These are phyloP conservation scores for Sebastes schlegelii DNA, from an alignment of 2,113 vertebrate species.

Conservation along the genomic window DNA sequence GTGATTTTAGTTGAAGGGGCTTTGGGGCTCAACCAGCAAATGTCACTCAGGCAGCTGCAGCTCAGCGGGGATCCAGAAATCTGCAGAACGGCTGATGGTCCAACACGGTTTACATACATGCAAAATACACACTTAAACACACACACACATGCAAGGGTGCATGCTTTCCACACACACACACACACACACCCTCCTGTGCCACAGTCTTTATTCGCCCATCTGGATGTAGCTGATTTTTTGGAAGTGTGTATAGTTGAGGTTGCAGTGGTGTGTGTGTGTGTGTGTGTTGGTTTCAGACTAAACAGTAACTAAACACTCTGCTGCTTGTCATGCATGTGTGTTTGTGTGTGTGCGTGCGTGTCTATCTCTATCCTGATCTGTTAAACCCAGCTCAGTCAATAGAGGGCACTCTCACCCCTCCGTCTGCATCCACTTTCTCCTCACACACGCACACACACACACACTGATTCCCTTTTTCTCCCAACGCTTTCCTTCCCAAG, in stretches of 20 bases:
- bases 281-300: constrained; percentile 19
- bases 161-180: background rate
- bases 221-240: constrained; percentile 11
- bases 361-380: constrained; percentile 8
- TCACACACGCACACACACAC: background rate
- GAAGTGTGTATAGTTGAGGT: constrained; percentile 2
- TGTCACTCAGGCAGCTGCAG: constrained; percentile 78
- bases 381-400: constrained; percentile 45
- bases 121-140: constrained; percentile 5
- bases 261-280: background rate
- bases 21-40: constrained; percentile 75
- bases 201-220: background rate
- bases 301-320: constrained; percentile 42
- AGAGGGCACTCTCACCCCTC: constrained; percentile 77
- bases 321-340: background rate
- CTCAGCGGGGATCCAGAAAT: constrained; percentile 74
- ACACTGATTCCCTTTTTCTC: constrained; percentile 22
- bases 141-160: constrained; percentile 1
- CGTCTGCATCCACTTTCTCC: constrained; percentile 16
- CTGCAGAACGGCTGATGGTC: constrained; percentile 51
- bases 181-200: constrained; percentile 10
- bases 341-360: background rate
- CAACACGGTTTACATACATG: constrained; percentile 8
- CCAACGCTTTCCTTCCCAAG: constrained; percentile 19
- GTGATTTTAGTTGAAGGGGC: constrained; percentile 70